Evolutionary conservation across 2,797 vertebrate species (phyloP).

Genomic region (Uromys caudimaculatus): DNA sequence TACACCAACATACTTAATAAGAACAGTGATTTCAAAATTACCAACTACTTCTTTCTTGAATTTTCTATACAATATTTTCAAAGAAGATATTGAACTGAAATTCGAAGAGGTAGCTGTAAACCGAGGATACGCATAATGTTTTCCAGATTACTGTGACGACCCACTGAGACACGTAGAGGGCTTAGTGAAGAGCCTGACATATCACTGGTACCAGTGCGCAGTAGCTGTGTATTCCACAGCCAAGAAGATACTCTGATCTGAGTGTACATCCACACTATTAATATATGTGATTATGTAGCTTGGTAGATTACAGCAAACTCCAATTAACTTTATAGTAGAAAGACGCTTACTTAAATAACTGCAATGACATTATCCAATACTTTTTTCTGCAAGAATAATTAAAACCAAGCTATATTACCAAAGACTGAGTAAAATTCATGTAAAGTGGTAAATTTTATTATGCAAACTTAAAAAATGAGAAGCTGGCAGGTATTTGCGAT

Average conservation of each 20-base stretch:
- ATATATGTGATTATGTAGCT: background rate
- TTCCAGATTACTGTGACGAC: background rate
- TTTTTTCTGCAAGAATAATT: conserved; percentile 39
- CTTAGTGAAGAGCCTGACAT: background rate
- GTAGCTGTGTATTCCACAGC: background rate
- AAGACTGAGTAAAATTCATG: background rate
- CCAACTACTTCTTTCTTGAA: background rate
- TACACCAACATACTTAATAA: too few relatives aligned
- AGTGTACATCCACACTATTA: background rate
- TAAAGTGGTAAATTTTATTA: background rate
- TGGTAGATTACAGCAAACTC: background rate
- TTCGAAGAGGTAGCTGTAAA: background rate
- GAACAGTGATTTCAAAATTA: background rate
- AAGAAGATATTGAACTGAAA: background rate
- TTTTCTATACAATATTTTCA: background rate
- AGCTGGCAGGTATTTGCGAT: background rate
- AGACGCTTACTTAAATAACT: background rate
- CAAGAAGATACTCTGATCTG: background rate
- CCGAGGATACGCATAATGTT: background rate
- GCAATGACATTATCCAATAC: background rate
- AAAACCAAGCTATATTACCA: background rate
- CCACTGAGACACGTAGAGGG: background rate
- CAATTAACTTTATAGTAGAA: conserved; percentile 5
- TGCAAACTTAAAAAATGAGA: background rate
- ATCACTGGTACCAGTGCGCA: background rate